A percentile compares a stretch with the other conserved stretches of the same genome.
phyloP scores from a whole-genome alignment of 2,888 invertebrate species.

The Augiades crinisus region DNA sequence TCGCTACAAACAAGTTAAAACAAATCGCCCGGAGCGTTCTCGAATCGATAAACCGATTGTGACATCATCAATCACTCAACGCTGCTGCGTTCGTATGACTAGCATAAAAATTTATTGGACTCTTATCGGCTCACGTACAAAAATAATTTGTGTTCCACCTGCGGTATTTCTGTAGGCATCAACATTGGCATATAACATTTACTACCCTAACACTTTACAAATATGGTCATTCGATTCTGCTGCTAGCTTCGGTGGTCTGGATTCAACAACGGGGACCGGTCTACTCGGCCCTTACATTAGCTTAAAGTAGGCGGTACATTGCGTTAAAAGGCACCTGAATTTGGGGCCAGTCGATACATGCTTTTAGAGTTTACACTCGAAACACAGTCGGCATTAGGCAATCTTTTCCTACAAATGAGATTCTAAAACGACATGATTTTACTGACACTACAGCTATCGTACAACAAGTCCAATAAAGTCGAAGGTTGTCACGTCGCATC shows the following conservation, averaged over 20 bases:
- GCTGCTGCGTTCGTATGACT: slow-evolving; percentile 39
- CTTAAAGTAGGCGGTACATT: slow-evolving; percentile 24
- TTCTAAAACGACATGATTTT: slow-evolving; percentile 21
- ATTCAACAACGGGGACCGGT: background rate
- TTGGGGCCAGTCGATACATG: slow-evolving; percentile 13
- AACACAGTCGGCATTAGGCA: slow-evolving; percentile 10
- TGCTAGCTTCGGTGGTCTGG: slow-evolving; percentile 10
- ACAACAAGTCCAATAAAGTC: slow-evolving; percentile 32
- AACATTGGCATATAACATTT: slow-evolving; percentile 5
- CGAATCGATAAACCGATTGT: slow-evolving; percentile 33
- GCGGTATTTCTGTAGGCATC: slow-evolving; percentile 13
- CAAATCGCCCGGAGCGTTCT: slow-evolving; percentile 60
- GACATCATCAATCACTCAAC: slow-evolving; percentile 26
- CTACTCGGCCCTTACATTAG: slow-evolving; percentile 5
- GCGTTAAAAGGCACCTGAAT: slow-evolving; percentile 21
- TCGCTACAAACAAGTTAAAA: slow-evolving; percentile 70
- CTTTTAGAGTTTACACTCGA: background rate
- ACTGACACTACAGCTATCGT: slow-evolving; percentile 18
- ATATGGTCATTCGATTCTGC: slow-evolving; percentile 8
- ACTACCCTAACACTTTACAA: slow-evolving; percentile 6
- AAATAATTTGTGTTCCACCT: slow-evolving; percentile 17
- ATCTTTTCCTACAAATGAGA: slow-evolving; percentile 14
- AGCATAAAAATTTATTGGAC: slow-evolving; percentile 39
- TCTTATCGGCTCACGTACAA: slow-evolving; percentile 24
- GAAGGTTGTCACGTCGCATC: slow-evolving; percentile 31